phyloP scores from a whole-genome alignment of 30 jellyfish, hydroid and myxozoan genomes.

The Turritopsis rubra region DNA sequence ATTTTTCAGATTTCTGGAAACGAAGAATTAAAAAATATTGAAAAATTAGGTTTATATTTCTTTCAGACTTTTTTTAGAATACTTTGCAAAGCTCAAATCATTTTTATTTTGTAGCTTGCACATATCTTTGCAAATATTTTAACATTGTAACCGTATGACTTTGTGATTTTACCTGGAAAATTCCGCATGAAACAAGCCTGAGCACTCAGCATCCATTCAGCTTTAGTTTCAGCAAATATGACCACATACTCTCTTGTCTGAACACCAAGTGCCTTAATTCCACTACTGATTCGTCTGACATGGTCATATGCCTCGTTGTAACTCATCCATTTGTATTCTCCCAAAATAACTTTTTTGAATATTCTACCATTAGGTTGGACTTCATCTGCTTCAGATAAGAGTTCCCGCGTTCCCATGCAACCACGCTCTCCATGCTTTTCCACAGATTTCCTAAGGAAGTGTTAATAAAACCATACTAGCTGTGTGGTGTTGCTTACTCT shows the following conservation, averaged over 20 bases:
- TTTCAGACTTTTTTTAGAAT: no score
- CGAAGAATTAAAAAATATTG: no score
- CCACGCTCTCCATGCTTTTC: constrained; percentile 41
- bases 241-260: constrained; percentile 51
- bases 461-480: not conserved
- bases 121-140: no score
- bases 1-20: no score
- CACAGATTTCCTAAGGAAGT: constrained; percentile 22
- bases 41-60: no score
- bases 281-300: constrained; percentile 61
- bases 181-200: constrained; percentile 84
- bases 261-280: constrained; percentile 75
- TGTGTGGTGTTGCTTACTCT: not conserved
- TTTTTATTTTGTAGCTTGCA: no score
- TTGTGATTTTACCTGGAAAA: constrained; percentile 77
- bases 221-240: constrained; percentile 92
- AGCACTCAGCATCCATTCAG: constrained; percentile 88
- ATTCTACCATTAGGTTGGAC: constrained; percentile 88
- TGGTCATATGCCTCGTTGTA: constrained; percentile 52
- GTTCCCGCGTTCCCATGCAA: constrained; percentile 91
- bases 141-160: no score
- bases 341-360: constrained; percentile 82
- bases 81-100: no score
- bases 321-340: constrained; percentile 85
- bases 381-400: constrained; percentile 89